phyloP scores from a whole-genome alignment of 2,797 vertebrate species.

The Peromyscus aztecus region DNA sequence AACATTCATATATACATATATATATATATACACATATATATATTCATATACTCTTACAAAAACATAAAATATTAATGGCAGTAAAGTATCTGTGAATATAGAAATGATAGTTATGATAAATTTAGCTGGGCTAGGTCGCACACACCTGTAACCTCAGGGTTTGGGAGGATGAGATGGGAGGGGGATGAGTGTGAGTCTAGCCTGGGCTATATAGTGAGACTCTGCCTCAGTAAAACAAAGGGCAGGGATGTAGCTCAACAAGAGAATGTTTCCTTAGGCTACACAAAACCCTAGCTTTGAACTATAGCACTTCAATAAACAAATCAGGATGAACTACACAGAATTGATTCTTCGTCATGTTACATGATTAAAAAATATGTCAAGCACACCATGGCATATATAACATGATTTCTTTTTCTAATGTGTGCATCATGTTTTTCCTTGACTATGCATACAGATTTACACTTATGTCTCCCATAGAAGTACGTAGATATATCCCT shows the following conservation, averaged over 20 bases:
- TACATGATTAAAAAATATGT: not conserved
- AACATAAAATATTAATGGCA: not conserved
- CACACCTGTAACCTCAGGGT: not conserved
- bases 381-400: not conserved
- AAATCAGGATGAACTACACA: not conserved
- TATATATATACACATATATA: fast-evolving
- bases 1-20: not conserved
- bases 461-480: not conserved
- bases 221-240: not conserved
- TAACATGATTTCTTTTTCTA: not conserved
- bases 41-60: not conserved
- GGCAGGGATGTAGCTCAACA: too few relatives aligned
- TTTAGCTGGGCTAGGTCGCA: not conserved
- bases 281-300: not conserved
- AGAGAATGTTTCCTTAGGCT: not conserved
- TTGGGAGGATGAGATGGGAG: not conserved
- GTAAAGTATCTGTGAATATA: not conserved
- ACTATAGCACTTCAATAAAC: too few relatives aligned
- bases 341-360: not conserved
- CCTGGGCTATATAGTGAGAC: not conserved
- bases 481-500: not conserved
- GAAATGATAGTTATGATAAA: not conserved
- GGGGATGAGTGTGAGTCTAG: not conserved
- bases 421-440: not conserved
- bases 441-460: not conserved